A percentile compares a stretch with the other conserved stretches of the same genome.
phyloP scores from a whole-genome alignment of 2,888 invertebrate genomes.

The Melieria picta region DNA sequence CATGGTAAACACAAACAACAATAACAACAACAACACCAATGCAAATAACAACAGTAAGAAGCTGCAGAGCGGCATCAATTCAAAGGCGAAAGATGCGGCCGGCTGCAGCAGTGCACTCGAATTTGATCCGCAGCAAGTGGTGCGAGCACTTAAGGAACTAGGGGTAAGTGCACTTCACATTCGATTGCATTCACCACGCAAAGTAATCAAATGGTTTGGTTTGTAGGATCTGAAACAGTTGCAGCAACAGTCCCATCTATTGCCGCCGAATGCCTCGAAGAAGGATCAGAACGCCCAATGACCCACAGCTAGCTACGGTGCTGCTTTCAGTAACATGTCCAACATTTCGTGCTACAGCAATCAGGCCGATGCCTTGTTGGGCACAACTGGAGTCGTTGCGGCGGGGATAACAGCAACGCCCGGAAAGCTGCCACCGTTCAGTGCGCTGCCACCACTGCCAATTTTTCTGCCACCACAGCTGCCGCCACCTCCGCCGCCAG shows the following conservation, averaged over 20 bases:
- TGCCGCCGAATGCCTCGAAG: conserved; percentile 38
- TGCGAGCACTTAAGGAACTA: conserved; percentile 67
- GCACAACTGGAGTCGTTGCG: conserved; percentile 29
- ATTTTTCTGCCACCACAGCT: conserved; percentile 46
- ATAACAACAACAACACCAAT: conserved; percentile 27
- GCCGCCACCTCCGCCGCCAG: conserved; percentile 34
- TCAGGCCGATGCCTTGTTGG: too few species aligned
- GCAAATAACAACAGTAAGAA: conserved; percentile 17
- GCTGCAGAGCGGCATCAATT: not conserved
- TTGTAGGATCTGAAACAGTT: conserved; percentile 41
- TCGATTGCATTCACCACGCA: conserved; percentile 27
- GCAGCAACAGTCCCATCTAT: conserved; percentile 34
- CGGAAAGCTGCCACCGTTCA: conserved; percentile 28
- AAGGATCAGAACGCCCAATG: conserved; percentile 51
- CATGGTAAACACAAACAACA: conserved; percentile 11
- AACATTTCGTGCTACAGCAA: too few species aligned
- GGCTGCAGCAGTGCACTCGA: conserved; percentile 38
- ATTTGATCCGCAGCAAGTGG: conserved; percentile 66
- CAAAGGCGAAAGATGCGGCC: not conserved
- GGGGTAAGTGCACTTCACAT: conserved; percentile 53
- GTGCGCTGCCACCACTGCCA: conserved; percentile 45
- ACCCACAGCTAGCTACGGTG: conserved; percentile 48
- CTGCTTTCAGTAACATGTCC: conserved; percentile 26
- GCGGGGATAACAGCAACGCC: conserved; percentile 31
- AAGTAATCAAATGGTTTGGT: conserved; percentile 31